These are phyloP conservation scores for Oxyura jamaicensis DNA, from an alignment of 2,113 vertebrate species.

Conservation along the genomic window DNA sequence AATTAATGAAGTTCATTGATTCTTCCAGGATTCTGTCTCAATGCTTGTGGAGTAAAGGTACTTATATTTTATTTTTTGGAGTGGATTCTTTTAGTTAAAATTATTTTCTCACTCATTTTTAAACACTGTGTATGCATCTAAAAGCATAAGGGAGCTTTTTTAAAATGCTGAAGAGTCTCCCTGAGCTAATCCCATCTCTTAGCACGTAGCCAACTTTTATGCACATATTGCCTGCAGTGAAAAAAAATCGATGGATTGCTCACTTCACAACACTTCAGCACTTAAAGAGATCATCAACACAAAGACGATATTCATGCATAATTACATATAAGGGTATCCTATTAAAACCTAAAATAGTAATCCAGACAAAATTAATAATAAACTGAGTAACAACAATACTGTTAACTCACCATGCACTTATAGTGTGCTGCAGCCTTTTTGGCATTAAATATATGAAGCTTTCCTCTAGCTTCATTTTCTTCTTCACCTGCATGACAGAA, in stretches of 20 bases:
- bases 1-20: neutral
- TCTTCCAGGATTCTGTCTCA: neutral
- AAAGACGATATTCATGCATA: conserved; percentile 24
- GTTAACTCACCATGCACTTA: conserved; percentile 94
- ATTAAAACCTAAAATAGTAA: conserved; percentile 5
- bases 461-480: conserved; percentile 94
- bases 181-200: conserved; percentile 51
- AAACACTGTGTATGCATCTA: neutral
- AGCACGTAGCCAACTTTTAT: conserved; percentile 33
- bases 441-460: conserved; percentile 94
- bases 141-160: neutral
- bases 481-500: conserved; percentile 98
- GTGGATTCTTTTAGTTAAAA: neutral
- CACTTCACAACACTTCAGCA: conserved; percentile 12
- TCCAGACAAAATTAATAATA: neutral
- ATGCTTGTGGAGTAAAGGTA: neutral
- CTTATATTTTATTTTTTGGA: neutral
- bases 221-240: conserved; percentile 27
- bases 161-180: conserved; percentile 19
- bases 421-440: conserved; percentile 99
- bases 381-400: neutral
- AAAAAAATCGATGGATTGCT: conserved; percentile 54
- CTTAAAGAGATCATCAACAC: conserved; percentile 32
- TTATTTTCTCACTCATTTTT: neutral
- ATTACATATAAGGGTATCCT: conserved; percentile 14